A percentile compares a stretch with the other conserved stretches of the same genome.
These are phyloP conservation scores for Chelonus insularis DNA, from an alignment of 1,140 invertebrate species.

Conservation along the genomic window DNA sequence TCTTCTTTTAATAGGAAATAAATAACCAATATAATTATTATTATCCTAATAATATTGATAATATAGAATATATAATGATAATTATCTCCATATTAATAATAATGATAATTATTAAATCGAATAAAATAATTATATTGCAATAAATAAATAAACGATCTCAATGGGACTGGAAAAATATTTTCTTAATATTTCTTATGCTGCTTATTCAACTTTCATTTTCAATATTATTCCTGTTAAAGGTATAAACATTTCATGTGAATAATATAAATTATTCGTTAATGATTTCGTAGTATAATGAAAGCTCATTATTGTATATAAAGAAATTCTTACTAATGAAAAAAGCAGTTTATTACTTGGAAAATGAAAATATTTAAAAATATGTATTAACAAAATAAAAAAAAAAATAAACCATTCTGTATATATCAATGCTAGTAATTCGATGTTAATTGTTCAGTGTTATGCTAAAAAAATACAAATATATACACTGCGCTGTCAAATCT, in stretches of 20 bases:
- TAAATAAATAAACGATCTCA: constrained; percentile 5
- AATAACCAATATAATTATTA: no score
- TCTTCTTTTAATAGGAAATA: no score
- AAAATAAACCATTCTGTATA: no score
- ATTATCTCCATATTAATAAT: not conserved
- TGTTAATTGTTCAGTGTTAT: constrained; percentile 50
- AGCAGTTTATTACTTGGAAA: no score
- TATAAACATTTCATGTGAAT: constrained; percentile 30
- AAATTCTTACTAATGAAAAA: no score
- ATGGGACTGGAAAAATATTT: constrained; percentile 40
- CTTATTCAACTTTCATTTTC: constrained; percentile 10
- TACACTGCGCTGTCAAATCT: constrained; percentile 30
- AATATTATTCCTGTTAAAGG: constrained; percentile 11
- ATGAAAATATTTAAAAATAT: no score
- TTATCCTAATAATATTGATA: not conserved
- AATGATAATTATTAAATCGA: not conserved
- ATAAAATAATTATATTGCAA: not conserved
- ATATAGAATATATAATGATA: not conserved
- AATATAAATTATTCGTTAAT: no score
- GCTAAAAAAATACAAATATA: constrained; percentile 36
- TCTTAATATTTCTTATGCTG: constrained; percentile 30
- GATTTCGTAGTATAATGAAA: no score
- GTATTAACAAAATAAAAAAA: no score
- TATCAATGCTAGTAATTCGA: no score
- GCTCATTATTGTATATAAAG: no score